Evolutionary conservation across 2,113 vertebrate species (phyloP), one percentile per base, ranked within the genome.

Genomic region (Nematolebias whitei): DNA sequence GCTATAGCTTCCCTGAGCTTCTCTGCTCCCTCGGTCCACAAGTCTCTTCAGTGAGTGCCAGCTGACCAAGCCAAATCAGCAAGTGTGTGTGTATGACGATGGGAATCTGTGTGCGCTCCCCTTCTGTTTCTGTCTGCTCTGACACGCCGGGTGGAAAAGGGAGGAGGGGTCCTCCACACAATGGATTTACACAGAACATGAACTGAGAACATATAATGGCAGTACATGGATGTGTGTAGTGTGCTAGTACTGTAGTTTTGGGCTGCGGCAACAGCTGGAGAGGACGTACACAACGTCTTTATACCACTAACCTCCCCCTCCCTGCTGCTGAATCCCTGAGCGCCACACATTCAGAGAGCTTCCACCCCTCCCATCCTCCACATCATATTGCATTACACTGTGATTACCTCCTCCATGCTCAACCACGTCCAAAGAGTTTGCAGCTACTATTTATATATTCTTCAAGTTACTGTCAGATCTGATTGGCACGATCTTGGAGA

Each of bases 21-120:
- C 58, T n/a, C 35, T 54, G 50, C 20, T 48, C 58, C 24, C 41
- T 24, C 0, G 3, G 5, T 24, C 19, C 26, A 35, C 39, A 24
- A 15, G 15, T 19, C 54, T 49, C 61, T 71, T 70, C 65, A 49
- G 76, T 6, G 38, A 72, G 23, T 65, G 79, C 76, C 87, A 87
- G 85, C 87, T 90, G 86, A 89, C 83, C 65, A 51, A 84, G 83
- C 76, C 68, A 24, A 87, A 88, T 87, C 82, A 82, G 80, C 74
- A 79, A 12, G 58, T 48, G 39, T 55, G 39, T 55, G 5, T 74
- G 41, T 57, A 12, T 78, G 15, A 22, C 12, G 19, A 48, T 4
- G 2, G 11, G 9, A n/a, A n/a, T n/a, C n/a, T 38, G 72, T 57
- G 55, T 49, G 9, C 20, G 39, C 2, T n/a, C 51, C 7, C 38